Conservation (phyloP, 2,888 invertebrate species). For the Heteromurus nitidus region DNA sequence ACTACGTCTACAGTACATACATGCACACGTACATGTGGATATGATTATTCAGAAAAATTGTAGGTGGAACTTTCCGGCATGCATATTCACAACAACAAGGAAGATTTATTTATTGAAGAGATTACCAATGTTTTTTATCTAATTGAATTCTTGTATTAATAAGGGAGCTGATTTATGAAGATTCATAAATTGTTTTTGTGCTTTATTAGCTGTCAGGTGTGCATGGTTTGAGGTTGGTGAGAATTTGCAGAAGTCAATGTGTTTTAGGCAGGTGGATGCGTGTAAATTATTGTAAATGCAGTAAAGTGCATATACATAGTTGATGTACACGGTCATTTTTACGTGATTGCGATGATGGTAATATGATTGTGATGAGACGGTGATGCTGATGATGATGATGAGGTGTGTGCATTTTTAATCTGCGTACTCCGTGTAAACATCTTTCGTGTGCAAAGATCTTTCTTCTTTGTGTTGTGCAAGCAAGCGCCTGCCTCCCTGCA, state of each 20-base stretch:
- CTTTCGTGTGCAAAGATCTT: background rate
- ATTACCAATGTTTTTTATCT: background rate
- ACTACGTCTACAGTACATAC: background rate
- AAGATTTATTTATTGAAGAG: background rate
- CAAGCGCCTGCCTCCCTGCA: background rate
- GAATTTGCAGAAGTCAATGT: background rate
- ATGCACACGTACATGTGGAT: background rate
- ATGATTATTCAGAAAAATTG: too few species aligned
- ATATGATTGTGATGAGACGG: background rate
- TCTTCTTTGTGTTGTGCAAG: background rate
- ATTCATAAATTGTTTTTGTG: constrained; percentile 49
- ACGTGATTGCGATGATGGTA: constrained; percentile 1
- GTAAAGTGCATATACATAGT: too few species aligned
- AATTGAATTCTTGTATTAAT: constrained; percentile 31
- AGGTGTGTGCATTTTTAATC: constrained; percentile 17
- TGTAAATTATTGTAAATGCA: background rate
- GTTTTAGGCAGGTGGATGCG: background rate
- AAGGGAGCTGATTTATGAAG: constrained; percentile 51
- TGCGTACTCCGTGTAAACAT: too few species aligned
- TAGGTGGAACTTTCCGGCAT: constrained; percentile 12
- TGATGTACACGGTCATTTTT: background rate
- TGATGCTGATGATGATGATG: constrained; percentile 1
- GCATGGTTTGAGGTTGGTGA: constrained; percentile 8
- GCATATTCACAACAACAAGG: background rate
- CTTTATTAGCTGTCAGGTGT: constrained; percentile 52